Evolutionary conservation across 1,140 invertebrate species (phyloP).

Genomic region (Drosophila triauraria): DNA sequence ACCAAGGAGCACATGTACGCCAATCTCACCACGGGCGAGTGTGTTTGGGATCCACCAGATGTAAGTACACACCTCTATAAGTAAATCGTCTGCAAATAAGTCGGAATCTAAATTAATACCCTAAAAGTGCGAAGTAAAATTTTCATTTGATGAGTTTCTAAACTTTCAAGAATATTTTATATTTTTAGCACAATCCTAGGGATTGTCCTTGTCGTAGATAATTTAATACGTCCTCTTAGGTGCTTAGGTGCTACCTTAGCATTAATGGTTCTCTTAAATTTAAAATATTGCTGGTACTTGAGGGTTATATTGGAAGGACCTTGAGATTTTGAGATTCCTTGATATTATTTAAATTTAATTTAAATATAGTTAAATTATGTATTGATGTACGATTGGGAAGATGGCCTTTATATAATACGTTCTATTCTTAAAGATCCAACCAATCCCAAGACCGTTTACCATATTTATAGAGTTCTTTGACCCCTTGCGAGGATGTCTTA

Average conservation of each 20-base stretch:
- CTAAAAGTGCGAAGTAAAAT: background rate
- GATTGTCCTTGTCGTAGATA: background rate
- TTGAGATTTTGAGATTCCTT: too few relatives aligned
- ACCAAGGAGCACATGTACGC: slow-evolving; percentile 99
- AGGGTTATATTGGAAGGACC: too few relatives aligned
- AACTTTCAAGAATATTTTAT: background rate
- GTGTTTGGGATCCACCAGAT: slow-evolving; percentile 98
- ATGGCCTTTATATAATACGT: background rate
- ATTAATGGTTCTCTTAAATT: background rate
- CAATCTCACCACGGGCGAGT: slow-evolving; percentile 98
- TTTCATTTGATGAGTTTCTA: background rate
- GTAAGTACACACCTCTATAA: slow-evolving; percentile 77
- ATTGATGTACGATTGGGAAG: too few relatives aligned
- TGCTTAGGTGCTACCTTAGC: background rate
- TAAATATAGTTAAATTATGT: too few relatives aligned
- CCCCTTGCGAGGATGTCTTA: slow-evolving; percentile 12
- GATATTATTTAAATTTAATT: background rate
- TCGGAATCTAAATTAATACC: background rate
- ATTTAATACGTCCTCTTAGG: background rate
- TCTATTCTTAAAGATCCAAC: background rate
- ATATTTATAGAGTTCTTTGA: slow-evolving; percentile 14
- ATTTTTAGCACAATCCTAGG: background rate
- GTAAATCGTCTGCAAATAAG: slow-evolving; percentile 11
- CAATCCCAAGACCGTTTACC: background rate
- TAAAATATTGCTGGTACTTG: background rate